Base-by-base conservation (phyloP, 2,797 vertebrate species). In the Cyprinella venusta region DNA sequence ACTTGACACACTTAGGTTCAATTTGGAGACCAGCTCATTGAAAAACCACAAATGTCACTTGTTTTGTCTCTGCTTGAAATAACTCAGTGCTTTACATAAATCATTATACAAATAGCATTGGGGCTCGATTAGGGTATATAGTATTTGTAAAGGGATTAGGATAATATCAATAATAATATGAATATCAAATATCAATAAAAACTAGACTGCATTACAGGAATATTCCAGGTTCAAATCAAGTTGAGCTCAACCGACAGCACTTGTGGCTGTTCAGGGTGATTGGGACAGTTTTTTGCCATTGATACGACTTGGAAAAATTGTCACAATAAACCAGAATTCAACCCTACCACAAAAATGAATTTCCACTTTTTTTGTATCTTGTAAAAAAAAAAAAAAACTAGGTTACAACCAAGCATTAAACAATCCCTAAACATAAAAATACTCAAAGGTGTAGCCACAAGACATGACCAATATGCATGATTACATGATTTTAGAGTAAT, bases 1-100 rank as follows among this genome's bases (percentile, higher is more conserved):
- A 86, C 75, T 81, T 86, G 70, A 68, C 33, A 63, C 36, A 87
- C 78, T 83, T 74, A 80, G 52, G 61, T 36, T 13, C 59, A 19
- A 21, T 38, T 48, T 79, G 40, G 42, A 76, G 42, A 33, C 45
- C 7, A 26, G n/a, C 59, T 76, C 77, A 64, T 19, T 56, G 21
- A 61, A 79, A 82, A 56, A 76, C 48, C 61, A 30, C 61, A 40
- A 76, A 52, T 72, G 78, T 71, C 77, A 72, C 75, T 42, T 80
- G 54, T 78, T 65, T 78, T 83, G 5, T 54, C 26, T 42, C 40
- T 76, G 64, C 54, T 65, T 54, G 79, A 36, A 42, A 8, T 8
- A 72, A 68, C 21, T 33, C 63, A 64, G 36, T 38, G 56, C 5
- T 21, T 72, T 67, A 52, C 13, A 18, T 19, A 52, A 67, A 67